Conservation (phyloP, 2,113 vertebrate genomes). For the Sander vitreus region DNA sequence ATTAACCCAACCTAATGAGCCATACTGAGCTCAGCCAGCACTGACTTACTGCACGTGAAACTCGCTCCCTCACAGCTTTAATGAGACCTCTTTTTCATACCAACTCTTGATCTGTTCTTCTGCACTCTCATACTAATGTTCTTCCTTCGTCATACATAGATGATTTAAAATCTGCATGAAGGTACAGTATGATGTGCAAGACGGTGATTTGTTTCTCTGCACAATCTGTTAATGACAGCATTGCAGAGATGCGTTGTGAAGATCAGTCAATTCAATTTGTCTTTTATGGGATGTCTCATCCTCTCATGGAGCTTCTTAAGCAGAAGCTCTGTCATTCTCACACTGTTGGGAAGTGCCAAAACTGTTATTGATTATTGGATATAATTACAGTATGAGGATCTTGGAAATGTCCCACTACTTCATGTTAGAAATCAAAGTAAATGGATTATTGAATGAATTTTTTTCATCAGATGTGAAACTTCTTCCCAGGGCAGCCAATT, state of each 20-base stretch:
- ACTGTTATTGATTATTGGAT: slow-evolving; percentile 6
- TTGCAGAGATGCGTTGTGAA: not conserved
- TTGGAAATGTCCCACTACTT: not conserved
- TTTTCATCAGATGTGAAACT: not conserved
- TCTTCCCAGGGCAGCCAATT: not conserved
- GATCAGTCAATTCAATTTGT: slow-evolving; percentile 33
- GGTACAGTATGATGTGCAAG: not conserved
- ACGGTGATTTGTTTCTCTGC: slow-evolving; percentile 30
- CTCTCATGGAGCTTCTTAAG: slow-evolving; percentile 15
- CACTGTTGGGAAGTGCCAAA: not conserved
- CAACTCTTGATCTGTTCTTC: slow-evolving; percentile 33
- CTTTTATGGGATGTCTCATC: slow-evolving; percentile 15
- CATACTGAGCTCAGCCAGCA: slow-evolving; percentile 38
- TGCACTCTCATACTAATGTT: slow-evolving; percentile 19
- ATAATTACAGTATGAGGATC: not conserved
- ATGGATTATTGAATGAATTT: not conserved
- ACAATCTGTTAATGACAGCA: slow-evolving; percentile 31
- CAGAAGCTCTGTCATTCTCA: slow-evolving; percentile 14
- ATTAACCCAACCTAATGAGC: slow-evolving; percentile 66
- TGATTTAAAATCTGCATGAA: slow-evolving; percentile 30
- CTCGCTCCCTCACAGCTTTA: slow-evolving; percentile 42
- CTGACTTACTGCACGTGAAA: slow-evolving; percentile 55
- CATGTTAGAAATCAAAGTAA: not conserved
- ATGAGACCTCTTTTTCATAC: slow-evolving; percentile 43
- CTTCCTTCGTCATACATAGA: slow-evolving; percentile 35